Evolutionary conservation across 37 sponge, comb jelly and placozoan species (phyloP).

Genomic region (Chondrosia reniformis): DNA sequence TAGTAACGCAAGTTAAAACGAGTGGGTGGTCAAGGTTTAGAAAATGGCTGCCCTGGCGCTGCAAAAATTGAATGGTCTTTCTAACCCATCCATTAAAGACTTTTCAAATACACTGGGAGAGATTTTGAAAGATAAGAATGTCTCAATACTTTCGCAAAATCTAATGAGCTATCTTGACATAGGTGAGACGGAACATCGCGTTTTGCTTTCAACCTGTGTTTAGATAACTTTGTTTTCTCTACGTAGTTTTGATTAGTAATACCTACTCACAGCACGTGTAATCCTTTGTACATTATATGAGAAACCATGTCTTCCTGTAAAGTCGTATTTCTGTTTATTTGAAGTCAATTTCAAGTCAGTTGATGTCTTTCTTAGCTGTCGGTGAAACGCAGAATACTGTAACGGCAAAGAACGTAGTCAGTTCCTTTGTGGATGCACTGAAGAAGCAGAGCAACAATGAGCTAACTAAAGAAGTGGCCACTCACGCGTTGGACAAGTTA

Average conservation of each 20-base stretch:
- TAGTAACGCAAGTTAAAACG: neutral
- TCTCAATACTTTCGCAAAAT: conserved; percentile 3
- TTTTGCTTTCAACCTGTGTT: no score
- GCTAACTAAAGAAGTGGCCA: conserved; percentile 55
- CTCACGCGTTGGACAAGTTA: conserved; percentile 38
- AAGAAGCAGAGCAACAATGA: conserved; percentile 20
- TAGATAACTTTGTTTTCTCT: no score
- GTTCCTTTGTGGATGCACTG: conserved; percentile 35
- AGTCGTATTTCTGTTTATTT: no score
- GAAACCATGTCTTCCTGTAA: no score
- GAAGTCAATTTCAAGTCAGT: no score
- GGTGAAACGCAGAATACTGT: conserved; percentile 57
- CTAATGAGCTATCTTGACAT: neutral
- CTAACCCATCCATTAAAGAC: neutral
- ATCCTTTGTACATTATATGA: no score
- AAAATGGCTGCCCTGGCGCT: neutral
- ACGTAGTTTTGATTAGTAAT: no score
- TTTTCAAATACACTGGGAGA: neutral
- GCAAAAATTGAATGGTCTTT: neutral
- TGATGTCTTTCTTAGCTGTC: conserved; percentile 11
- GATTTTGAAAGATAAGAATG: conserved; percentile 23
- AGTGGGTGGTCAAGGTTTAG: neutral
- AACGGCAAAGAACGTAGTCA: conserved; percentile 48
- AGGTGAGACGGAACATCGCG: no score
- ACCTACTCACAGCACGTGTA: no score